These are phyloP conservation scores for Malurus melanocephalus DNA, from an alignment of 2,113 vertebrate genomes.

Conservation along the genomic window DNA sequence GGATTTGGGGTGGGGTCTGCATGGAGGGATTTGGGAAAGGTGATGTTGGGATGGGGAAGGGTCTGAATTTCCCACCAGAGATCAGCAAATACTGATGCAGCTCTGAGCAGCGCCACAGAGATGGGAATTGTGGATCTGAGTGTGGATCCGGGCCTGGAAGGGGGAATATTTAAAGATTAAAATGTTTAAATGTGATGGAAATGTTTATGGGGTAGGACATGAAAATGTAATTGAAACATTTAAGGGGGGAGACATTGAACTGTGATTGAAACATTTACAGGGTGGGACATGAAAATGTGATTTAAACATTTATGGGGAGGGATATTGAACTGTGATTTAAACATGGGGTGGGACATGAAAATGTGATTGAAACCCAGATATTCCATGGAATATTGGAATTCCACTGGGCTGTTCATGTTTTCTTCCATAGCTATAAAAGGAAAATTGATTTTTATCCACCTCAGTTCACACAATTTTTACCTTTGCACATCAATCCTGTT, in stretches of 20 bases:
- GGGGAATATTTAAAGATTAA: background rate
- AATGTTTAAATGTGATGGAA: no score
- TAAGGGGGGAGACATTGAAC: no score
- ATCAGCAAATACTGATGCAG: background rate
- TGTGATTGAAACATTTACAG: background rate
- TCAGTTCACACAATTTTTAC: background rate
- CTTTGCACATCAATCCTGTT: accelerated
- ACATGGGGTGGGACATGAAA: no score
- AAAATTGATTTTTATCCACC: background rate
- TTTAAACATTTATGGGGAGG: no score
- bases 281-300: background rate
- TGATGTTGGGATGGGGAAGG: background rate
- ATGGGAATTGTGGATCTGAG: background rate
- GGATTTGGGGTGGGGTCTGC: background rate
- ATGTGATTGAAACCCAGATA: no score
- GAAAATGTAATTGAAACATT: no score
- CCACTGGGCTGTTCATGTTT: background rate
- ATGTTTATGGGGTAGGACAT: no score
- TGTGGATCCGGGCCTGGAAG: background rate
- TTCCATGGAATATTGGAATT: background rate
- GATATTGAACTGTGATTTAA: no score
- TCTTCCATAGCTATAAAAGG: accelerated
- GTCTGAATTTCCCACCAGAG: background rate
- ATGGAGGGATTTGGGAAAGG: background rate
- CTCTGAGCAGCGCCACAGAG: background rate